Percentiles rank a stretch among this genome's conserved stretches.
Evolutionary conservation across 2,888 invertebrate genomes (phyloP).

Genomic region (Chloroclystis v-ata): DNA sequence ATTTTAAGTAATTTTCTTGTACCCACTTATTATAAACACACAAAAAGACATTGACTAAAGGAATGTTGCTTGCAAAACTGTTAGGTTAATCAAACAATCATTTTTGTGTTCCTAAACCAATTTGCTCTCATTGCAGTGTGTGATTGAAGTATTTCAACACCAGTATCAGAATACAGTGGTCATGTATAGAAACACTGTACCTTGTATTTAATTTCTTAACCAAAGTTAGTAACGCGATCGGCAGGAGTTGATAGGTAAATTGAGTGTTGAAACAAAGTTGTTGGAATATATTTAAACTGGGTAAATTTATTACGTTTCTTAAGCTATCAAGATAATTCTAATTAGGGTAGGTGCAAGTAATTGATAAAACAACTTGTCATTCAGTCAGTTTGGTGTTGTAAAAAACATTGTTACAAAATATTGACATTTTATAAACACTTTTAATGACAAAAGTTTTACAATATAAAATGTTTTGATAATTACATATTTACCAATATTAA

Average conservation of each 20-base stretch:
- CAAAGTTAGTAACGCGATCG: slow-evolving; percentile 57
- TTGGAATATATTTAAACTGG: slow-evolving; percentile 12
- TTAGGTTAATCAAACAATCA: slow-evolving; percentile 25
- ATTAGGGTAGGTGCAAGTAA: too few species aligned
- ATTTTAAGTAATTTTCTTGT: too few species aligned
- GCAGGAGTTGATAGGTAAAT: slow-evolving; percentile 40
- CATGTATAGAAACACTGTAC: slow-evolving; percentile 34
- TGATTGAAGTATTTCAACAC: slow-evolving; percentile 59
- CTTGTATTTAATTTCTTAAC: slow-evolving; percentile 58
- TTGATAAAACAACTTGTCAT: too few species aligned
- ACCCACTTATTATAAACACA: too few species aligned
- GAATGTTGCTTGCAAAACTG: slow-evolving; percentile 26
- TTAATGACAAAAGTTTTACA: too few species aligned
- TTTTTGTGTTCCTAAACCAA: slow-evolving; percentile 38
- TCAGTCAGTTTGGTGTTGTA: too few species aligned
- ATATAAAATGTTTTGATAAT: too few species aligned
- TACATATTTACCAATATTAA: too few species aligned
- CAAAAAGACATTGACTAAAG: neutral
- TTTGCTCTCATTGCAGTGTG: slow-evolving; percentile 36
- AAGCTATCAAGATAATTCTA: neutral
- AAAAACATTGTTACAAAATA: too few species aligned
- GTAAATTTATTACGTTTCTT: slow-evolving; percentile 6
- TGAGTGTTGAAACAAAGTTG: slow-evolving; percentile 26
- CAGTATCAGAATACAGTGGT: slow-evolving; percentile 60
- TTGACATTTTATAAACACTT: too few species aligned